phyloP scores from a whole-genome alignment of 2,113 vertebrate genomes.

The Ochotona princeps region DNA sequence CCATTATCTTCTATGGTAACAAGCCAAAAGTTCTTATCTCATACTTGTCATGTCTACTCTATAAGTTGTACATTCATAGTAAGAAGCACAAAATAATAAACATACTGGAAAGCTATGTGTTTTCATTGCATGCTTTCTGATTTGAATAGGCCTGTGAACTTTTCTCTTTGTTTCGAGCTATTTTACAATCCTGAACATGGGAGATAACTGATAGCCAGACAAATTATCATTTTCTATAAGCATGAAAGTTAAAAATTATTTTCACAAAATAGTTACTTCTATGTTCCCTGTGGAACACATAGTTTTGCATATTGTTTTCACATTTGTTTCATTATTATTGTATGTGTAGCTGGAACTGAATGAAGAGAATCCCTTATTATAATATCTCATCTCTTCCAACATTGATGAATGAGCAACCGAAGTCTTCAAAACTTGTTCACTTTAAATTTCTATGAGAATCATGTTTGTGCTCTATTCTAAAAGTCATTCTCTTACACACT shows the following conservation, averaged over 20 bases:
- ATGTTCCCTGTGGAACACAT: background rate
- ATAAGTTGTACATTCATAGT: background rate
- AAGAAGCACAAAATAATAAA: background rate
- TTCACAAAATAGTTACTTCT: background rate
- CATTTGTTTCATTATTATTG: background rate
- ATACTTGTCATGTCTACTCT: background rate
- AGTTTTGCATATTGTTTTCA: background rate
- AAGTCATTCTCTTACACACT: background rate
- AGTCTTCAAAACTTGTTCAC: background rate
- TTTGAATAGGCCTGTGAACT: background rate
- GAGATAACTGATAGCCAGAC: background rate
- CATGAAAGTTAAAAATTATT: conserved; percentile 7
- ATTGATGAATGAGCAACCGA: conserved; percentile 12
- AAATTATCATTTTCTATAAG: background rate
- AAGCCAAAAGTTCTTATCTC: background rate
- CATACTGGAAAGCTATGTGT: background rate
- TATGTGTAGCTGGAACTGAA: background rate
- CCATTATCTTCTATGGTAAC: background rate
- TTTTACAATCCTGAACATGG: background rate
- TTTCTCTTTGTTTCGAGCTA: background rate
- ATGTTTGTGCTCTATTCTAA: background rate
- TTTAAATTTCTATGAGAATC: background rate
- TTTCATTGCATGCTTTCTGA: background rate
- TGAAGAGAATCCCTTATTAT: background rate
- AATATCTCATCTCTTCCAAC: background rate